Percentiles rank a stretch among this genome's conserved stretches.
Evolutionary conservation across 2,888 invertebrate species (phyloP).

Genomic region (Phragmatobia fuliginosa): DNA sequence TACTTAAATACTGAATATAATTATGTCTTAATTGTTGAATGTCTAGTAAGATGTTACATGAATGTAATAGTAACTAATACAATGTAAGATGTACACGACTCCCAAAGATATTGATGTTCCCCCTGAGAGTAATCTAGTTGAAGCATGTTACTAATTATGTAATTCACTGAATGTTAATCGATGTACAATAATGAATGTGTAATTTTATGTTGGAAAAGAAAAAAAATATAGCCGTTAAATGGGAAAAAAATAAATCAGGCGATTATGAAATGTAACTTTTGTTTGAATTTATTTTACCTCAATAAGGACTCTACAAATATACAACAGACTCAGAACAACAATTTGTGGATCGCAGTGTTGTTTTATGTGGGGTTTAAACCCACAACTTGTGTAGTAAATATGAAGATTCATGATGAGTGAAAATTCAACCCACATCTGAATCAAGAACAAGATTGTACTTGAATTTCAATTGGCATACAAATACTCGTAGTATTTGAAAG

Average conservation of each 20-base stretch:
- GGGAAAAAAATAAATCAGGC: slow-evolving; percentile 79
- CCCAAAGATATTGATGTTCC: slow-evolving; percentile 70
- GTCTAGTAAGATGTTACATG: slow-evolving; percentile 74
- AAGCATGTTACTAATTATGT: slow-evolving; percentile 56
- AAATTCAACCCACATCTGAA: no score
- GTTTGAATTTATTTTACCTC: slow-evolving; percentile 59
- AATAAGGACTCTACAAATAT: background rate
- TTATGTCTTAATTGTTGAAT: slow-evolving; percentile 78
- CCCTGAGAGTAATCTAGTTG: slow-evolving; percentile 59
- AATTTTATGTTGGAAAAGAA: slow-evolving; percentile 74
- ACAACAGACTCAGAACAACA: no score
- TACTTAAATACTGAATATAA: slow-evolving; percentile 75
- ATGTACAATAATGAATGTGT: slow-evolving; percentile 81
- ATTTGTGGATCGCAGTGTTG: no score
- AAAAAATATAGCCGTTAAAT: slow-evolving; percentile 75
- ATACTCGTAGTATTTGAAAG: no score
- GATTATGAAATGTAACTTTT: slow-evolving; percentile 74
- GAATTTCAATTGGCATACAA: no score
- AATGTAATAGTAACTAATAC: slow-evolving; percentile 52
- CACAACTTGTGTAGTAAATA: no score
- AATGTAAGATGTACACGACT: slow-evolving; percentile 53
- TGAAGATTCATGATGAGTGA: no score
- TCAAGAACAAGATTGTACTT: no score
- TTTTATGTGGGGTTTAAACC: no score
- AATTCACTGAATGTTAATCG: slow-evolving; percentile 77